A percentile compares a stretch with the other conserved stretches of the same genome.
These are phyloP conservation scores for Sinocyclocheilus rhinocerous DNA, from an alignment of 2,113 vertebrate genomes.

Conservation along the genomic window DNA sequence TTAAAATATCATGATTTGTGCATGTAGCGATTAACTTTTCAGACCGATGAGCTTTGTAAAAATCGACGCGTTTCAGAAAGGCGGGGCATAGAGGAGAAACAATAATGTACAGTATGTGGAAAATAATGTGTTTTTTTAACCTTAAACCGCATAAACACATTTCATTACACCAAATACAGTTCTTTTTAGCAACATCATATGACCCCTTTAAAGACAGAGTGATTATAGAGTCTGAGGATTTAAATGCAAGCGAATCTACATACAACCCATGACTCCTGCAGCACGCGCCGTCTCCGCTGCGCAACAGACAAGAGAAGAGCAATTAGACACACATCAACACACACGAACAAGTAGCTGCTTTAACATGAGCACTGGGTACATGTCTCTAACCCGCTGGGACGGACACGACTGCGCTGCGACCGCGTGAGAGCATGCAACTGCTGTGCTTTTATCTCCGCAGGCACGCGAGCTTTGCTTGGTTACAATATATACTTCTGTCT, in stretches of 20 bases:
- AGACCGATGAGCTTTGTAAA: too few relatives aligned
- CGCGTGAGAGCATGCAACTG: too few relatives aligned
- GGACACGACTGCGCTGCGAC: neutral
- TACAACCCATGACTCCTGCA: slow-evolving; percentile 35
- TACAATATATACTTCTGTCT: neutral
- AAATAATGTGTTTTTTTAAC: too few relatives aligned
- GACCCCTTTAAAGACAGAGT: neutral
- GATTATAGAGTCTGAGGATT: neutral
- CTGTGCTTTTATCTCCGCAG: too few relatives aligned
- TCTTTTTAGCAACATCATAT: too few relatives aligned
- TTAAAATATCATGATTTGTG: too few relatives aligned
- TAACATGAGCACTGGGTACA: neutral
- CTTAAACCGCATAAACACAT: too few relatives aligned
- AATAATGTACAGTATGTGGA: too few relatives aligned
- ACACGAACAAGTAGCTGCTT: neutral
- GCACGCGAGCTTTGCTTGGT: neutral
- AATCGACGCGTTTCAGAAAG: too few relatives aligned
- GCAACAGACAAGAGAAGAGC: slow-evolving; percentile 12
- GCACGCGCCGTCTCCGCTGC: slow-evolving; percentile 35
- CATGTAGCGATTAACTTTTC: too few relatives aligned
- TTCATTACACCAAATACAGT: too few relatives aligned
- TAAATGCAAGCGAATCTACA: slow-evolving; percentile 37
- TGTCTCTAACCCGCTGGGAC: neutral
- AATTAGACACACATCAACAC: neutral
- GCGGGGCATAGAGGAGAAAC: too few relatives aligned